These are phyloP conservation scores for Poecilia velifera DNA, from an alignment of 2,797 vertebrate species.

Conservation along the genomic window DNA sequence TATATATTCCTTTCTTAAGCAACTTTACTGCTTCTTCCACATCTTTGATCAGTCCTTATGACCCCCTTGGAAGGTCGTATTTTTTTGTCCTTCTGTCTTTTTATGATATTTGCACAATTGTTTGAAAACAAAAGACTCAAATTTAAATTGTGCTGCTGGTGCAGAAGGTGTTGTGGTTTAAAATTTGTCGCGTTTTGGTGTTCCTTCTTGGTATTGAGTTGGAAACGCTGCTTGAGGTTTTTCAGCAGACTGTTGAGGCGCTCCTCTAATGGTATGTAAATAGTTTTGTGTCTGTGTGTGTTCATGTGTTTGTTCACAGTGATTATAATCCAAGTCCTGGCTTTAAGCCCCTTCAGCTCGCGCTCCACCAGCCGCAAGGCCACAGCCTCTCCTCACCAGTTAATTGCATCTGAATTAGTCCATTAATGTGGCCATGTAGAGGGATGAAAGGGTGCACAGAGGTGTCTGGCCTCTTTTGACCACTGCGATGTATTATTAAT, in stretches of 20 bases:
- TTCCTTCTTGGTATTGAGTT: slow-evolving; percentile 16
- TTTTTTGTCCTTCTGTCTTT: neutral
- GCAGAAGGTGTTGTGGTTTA: neutral
- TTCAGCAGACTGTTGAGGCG: slow-evolving; percentile 32
- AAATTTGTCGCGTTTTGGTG: slow-evolving; percentile 2
- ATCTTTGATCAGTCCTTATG: neutral
- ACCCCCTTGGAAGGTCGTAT: neutral
- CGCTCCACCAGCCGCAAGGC: slow-evolving; percentile 74
- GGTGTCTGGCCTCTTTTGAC: slow-evolving; percentile 82
- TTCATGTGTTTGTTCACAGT: slow-evolving; percentile 38
- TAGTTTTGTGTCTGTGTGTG: slow-evolving; percentile 48
- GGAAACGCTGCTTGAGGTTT: slow-evolving; percentile 20
- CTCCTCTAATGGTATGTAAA: slow-evolving; percentile 53
- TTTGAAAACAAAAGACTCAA: neutral
- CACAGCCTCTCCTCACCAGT: slow-evolving; percentile 76
- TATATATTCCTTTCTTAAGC: neutral
- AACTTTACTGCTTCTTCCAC: neutral
- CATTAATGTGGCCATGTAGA: slow-evolving; percentile 81
- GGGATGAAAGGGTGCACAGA: slow-evolving; percentile 73
- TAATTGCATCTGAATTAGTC: slow-evolving; percentile 84
- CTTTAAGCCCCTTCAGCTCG: slow-evolving; percentile 70
- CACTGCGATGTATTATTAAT: slow-evolving; percentile 82
- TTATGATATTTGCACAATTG: neutral
- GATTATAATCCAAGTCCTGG: slow-evolving; percentile 67
- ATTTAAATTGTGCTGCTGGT: slow-evolving; percentile 10